A percentile compares a stretch with the other conserved stretches of the same genome.
phyloP scores from a whole-genome alignment of 2,888 invertebrate genomes.

The Diloba caeruleocephala region DNA sequence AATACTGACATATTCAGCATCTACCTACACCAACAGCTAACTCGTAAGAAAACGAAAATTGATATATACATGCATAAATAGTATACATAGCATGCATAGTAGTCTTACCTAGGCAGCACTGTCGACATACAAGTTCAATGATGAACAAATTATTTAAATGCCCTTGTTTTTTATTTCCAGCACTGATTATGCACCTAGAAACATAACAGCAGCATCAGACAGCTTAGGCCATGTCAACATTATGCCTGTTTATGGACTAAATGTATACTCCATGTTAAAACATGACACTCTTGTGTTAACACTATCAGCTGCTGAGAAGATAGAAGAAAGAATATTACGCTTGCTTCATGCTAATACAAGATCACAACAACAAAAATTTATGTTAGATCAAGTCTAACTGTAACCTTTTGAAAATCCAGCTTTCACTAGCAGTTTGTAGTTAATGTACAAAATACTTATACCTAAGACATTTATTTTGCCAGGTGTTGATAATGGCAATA shows the following conservation, averaged over 20 bases:
- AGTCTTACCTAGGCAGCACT: no score
- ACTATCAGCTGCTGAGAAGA: slow-evolving; percentile 93
- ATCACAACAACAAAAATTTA: slow-evolving; percentile 84
- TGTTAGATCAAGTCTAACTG: slow-evolving; percentile 89
- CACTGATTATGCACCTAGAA: slow-evolving; percentile 95
- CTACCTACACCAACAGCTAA: no score
- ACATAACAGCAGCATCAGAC: slow-evolving; percentile 95
- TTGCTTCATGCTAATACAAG: slow-evolving; percentile 91
- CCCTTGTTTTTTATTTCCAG: slow-evolving; percentile 83
- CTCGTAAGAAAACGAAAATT: no score
- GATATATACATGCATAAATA: no score
- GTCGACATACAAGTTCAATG: no score
- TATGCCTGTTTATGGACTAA: slow-evolving; percentile 98
- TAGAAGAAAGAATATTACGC: slow-evolving; percentile 93
- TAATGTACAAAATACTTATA: no score
- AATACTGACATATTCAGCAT: no score
- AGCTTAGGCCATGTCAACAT: slow-evolving; percentile 95
- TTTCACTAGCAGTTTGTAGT: background rate
- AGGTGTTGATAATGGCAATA: no score
- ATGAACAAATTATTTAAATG: background rate
- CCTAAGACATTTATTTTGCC: no score
- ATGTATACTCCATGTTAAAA: slow-evolving; percentile 99
- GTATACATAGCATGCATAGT: no score
- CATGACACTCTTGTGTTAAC: slow-evolving; percentile 97
- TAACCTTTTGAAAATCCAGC: background rate